Base-by-base conservation (phyloP, 2,888 invertebrate species). In the Perdita meconis region DNA sequence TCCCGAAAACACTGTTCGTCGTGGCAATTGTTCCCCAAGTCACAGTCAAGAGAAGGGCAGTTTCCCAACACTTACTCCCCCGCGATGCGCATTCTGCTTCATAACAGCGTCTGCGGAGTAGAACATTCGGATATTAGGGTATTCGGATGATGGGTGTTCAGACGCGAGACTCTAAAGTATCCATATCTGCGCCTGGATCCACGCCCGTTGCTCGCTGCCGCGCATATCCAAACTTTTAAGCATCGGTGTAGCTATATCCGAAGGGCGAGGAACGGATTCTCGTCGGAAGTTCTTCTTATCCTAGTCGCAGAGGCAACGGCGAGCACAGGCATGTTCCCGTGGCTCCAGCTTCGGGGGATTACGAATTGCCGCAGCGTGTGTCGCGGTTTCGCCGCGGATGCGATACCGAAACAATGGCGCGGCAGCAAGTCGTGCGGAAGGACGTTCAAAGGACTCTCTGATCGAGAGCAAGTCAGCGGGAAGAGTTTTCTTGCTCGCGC, bases 371-470 rank as follows among this genome's bases (percentile, higher is more conserved):
- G 83, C 77, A 78, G 78, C 77, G 81, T 72, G 81, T 72, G 75
- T 77, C 64, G 76, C 74, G 60, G 66, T 76, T 50, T 70, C 53
- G 63, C 50, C 50, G 63, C 26, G 53, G 69, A 72, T 61, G 65
- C 78, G 70, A 70, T 60, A 68, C 50, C 65, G 86, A 80, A 83
- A 85, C 85, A 85, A 84, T 86, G 68, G 66, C 68, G 76, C 71
- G 81, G n/a, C 67, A 53, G 59, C 51, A 80, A 84, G 73, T 84
- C 84, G 79, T 83, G 82, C 56, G 84, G 82, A 85, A 85, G 65
- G n/a, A 40, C 67, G 63, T 78, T 85, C 85, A 85, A 85, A 85
- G 81, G 80, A 85, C 75, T 77, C 83, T 78, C 73, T 85, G 84
- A 84, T 82, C 83, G 83, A 71, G 77, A 55, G 71, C 66, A 65